Base-by-base conservation (phyloP, 2,888 invertebrate genomes). In the Chloroclystis v-ata region DNA sequence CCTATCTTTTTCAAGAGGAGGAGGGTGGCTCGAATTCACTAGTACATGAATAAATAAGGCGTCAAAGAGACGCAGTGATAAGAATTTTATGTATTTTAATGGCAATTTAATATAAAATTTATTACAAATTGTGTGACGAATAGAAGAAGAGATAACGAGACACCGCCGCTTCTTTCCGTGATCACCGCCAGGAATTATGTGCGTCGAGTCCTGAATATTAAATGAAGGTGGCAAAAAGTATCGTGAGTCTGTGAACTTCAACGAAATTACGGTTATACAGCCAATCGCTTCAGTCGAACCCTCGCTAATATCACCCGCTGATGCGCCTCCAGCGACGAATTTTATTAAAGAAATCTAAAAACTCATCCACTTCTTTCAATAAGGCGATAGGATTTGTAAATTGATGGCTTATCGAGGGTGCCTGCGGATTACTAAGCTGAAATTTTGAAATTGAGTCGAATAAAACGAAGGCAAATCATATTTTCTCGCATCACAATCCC, bases 131-230 rank as follows among this genome's bases (percentile, higher is more conserved):
- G 59, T 68, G 69, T 74, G 76, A 71, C 66, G 75, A 76, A 76
- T 75, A 75, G 72, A 75, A 75, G 71, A 75, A 73, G 68, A 75
- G 72, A 78, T 78, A 80, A 78, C 78, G 75, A 78, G 75, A 66
- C 65, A 63, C 62, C 65, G 60, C 60, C 69, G 73, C 69, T n/a
- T n/a, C n/a, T n/a, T n/a, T n/a, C n/a, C 65, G 72, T 76, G 79
- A 82, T 80, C 79, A 78, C 70, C 73, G 69, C 69, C 65, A 64
- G 74, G 75, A 82, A 82, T 82, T 81, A 82, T 79, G 75, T 71
- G 72, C 65, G 69, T 60, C 79, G 75, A 71, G 78, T 52, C 65
- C 59, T 74, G 82, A 83, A 83, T 83, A 75, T 72, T 72, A 77
- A 82, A 75, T 68, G 72, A 67, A 69, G 65, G 67, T 65, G 66